Percentiles rank a stretch among this genome's conserved stretches.
Evolutionary conservation across 2,888 invertebrate species (phyloP).

Genomic region (Chironomus riparius): DNA sequence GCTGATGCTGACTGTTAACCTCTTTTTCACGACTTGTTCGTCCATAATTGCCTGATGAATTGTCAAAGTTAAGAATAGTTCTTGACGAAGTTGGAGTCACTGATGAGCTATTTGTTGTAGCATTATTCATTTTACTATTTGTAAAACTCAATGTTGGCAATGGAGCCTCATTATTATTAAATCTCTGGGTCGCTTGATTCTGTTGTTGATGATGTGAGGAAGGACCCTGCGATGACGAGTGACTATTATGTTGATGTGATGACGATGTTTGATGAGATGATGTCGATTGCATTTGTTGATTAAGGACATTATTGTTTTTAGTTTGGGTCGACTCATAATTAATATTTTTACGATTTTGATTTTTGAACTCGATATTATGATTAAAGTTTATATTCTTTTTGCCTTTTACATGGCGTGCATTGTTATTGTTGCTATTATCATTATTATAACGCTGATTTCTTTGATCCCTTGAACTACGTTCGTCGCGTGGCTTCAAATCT

Average conservation of each 20-base stretch:
- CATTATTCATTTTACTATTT: slow-evolving; percentile 29
- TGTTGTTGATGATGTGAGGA: neutral
- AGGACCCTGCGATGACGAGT: neutral
- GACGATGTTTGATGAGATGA: neutral
- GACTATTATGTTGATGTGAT: neutral
- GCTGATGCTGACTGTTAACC: slow-evolving; percentile 29
- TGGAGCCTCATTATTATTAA: slow-evolving; percentile 28
- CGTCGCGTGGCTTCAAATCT: neutral
- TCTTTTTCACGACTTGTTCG: slow-evolving; percentile 13
- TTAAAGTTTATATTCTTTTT: slow-evolving; percentile 23
- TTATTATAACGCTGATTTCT: slow-evolving; percentile 25
- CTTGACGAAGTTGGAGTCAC: neutral
- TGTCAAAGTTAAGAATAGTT: slow-evolving; percentile 19
- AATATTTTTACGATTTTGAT: slow-evolving; percentile 30
- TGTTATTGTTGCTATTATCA: slow-evolving; percentile 27
- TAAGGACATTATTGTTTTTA: slow-evolving; percentile 15
- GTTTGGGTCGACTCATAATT: slow-evolving; percentile 14
- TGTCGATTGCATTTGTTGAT: slow-evolving; percentile 19
- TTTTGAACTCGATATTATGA: slow-evolving; percentile 38
- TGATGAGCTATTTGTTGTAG: neutral
- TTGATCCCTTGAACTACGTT: neutral
- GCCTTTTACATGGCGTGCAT: slow-evolving; percentile 27
- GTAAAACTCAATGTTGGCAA: slow-evolving; percentile 30
- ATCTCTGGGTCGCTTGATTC: neutral
- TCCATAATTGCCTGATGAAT: slow-evolving; percentile 20